These are phyloP conservation scores for Sylvia atricapilla DNA, from an alignment of 2,113 vertebrate species.

Conservation along the genomic window DNA sequence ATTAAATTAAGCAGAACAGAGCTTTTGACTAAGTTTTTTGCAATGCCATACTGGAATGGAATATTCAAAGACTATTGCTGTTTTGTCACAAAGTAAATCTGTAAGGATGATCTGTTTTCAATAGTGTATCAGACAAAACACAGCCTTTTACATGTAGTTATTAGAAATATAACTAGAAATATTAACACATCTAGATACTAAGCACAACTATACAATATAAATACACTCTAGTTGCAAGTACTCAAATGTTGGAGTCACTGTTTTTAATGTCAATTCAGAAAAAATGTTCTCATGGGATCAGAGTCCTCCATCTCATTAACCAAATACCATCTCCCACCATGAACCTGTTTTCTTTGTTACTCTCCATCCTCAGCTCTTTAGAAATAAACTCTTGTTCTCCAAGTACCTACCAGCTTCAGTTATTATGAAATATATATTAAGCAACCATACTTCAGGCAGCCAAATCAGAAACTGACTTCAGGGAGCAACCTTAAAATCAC, in stretches of 20 bases:
- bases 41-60: background rate
- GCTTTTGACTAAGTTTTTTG: background rate
- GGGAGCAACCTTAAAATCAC: background rate
- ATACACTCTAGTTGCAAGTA: background rate
- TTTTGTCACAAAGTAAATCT: background rate
- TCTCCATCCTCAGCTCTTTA: background rate
- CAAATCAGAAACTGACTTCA: background rate
- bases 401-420: background rate
- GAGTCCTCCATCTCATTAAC: background rate
- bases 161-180: background rate
- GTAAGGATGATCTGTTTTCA: background rate
- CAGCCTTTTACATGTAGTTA: background rate
- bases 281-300: background rate
- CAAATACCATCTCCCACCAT: background rate
- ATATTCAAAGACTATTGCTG: background rate
- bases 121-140: background rate
- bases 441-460: background rate
- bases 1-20: background rate
- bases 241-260: background rate
- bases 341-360: background rate
- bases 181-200: background rate
- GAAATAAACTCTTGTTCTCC: background rate
- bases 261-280: background rate
- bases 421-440: conserved; percentile 2
- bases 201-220: background rate